Conservation (phyloP, 2,888 invertebrate genomes). For the Papilio elwesi region DNA sequence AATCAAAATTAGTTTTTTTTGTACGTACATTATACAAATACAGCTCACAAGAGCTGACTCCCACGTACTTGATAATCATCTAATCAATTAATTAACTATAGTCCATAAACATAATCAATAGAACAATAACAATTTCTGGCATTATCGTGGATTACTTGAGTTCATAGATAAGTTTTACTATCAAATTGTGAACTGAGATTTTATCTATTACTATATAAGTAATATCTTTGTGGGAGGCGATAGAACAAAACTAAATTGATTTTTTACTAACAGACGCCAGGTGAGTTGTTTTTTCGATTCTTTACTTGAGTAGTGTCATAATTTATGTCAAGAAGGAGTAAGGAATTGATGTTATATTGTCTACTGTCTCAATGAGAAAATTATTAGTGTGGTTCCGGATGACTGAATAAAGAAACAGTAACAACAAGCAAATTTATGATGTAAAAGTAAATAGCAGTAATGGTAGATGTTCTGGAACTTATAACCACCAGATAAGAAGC, state of each 20-base stretch:
- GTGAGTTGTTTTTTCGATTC: background rate
- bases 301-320: too few species aligned
- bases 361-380: too few species aligned
- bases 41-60: constrained; percentile 14
- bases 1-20: background rate
- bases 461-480: too few species aligned
- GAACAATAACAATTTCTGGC: constrained; percentile 35
- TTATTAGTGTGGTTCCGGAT: too few species aligned
- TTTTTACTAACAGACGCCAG: background rate
- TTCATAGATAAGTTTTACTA: constrained; percentile 46
- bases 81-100: constrained; percentile 39
- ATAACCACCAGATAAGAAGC: too few species aligned
- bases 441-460: too few species aligned
- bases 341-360: too few species aligned
- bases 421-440: too few species aligned
- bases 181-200: constrained; percentile 48
- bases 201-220: constrained; percentile 60
- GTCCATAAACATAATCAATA: constrained; percentile 27
- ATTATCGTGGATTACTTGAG: constrained; percentile 50
- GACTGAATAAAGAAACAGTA: too few species aligned
- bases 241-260: constrained; percentile 4
- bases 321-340: too few species aligned
- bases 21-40: too few species aligned
- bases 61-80: constrained; percentile 17
- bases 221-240: constrained; percentile 51